Evolutionary conservation across 30 jellyfish, hydroid and myxozoan genomes (phyloP), one percentile per base, ranked within the genome.

Genomic region (Catostylus mosaicus): DNA sequence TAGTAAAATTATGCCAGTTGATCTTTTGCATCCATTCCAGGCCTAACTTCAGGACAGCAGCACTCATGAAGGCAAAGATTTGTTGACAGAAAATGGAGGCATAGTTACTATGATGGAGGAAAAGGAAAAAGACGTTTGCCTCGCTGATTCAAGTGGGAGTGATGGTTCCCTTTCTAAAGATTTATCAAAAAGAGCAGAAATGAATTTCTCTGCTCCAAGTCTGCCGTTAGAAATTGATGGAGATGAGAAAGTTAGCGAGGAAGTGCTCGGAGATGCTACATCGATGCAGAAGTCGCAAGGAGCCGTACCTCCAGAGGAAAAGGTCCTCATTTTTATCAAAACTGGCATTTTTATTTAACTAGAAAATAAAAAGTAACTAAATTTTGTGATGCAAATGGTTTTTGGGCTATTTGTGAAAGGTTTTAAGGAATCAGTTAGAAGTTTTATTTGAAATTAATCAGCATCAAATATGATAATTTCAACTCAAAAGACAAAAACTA

Each of bases 91-190:
- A 16, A 8, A 43, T 43, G 4, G 38, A 26, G 1, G 20, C 24
- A 22, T n/a, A 23, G 38, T 4, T 59, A 3, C n/a, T 1, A 27
- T 0, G 26, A 82, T 68, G 92, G 82, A 67, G 9, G 80, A 82
- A 32, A 34, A 51, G 24, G 80, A 82, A 35, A 68, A 72, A 47
- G 64, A 9, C 22, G 30, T 68, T 0, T 51, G 52, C 57, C 80
- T 82, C 20, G 78, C 85, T 2, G 92, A 82, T 46, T 82, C 92
- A 1, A 68, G 92, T 62, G 92, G 92, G 18, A 82, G 92, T 38
- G 92, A 82, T 57, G 92, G 92, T 0, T 82, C 92, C 0, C 86
- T 82, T 2, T 66, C 92, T 2, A 82, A 82, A 45, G 92, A 82
- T 31, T 82, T 82, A 54, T 54, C 92, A 0, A 48, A 82, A 26